These are phyloP conservation scores for Macropus fuliginosus DNA, from an alignment of 2,797 vertebrate species.

Conservation along the genomic window DNA sequence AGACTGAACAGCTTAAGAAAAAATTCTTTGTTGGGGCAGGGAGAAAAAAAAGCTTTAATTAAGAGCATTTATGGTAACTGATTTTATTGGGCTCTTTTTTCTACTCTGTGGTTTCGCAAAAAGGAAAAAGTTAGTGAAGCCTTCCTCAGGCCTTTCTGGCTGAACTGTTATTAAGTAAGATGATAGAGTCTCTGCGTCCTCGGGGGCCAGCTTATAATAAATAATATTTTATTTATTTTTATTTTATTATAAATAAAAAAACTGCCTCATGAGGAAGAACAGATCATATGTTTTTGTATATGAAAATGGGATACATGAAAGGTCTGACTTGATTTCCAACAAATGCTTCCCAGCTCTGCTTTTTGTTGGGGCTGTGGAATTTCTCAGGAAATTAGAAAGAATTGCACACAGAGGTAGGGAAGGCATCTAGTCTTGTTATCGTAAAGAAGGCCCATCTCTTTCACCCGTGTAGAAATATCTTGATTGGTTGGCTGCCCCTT, in stretches of 20 bases:
- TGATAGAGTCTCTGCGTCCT: too few relatives aligned
- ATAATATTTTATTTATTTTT: too few relatives aligned
- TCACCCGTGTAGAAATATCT: background rate
- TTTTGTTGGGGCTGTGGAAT: slow-evolving; percentile 22
- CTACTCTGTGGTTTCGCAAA: background rate
- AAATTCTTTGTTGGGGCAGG: background rate
- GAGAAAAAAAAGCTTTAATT: background rate
- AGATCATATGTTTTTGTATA: background rate
- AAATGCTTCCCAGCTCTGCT: background rate
- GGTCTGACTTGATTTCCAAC: background rate
- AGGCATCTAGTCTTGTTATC: background rate
- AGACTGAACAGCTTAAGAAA: background rate
- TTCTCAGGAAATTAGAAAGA: background rate
- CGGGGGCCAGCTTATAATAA: background rate
- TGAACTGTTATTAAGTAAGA: too few relatives aligned
- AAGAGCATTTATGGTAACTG: background rate
- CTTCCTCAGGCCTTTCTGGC: background rate
- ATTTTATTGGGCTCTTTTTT: background rate
- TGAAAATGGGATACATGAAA: background rate
- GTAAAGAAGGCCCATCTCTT: background rate
- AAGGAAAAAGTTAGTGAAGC: background rate
- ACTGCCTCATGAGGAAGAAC: background rate
- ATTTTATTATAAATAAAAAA: background rate
- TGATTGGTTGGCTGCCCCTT: background rate
- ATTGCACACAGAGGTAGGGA: background rate